These are phyloP conservation scores for Coracopsis vasa DNA, from an alignment of 2,113 vertebrate species.

Conservation along the genomic window DNA sequence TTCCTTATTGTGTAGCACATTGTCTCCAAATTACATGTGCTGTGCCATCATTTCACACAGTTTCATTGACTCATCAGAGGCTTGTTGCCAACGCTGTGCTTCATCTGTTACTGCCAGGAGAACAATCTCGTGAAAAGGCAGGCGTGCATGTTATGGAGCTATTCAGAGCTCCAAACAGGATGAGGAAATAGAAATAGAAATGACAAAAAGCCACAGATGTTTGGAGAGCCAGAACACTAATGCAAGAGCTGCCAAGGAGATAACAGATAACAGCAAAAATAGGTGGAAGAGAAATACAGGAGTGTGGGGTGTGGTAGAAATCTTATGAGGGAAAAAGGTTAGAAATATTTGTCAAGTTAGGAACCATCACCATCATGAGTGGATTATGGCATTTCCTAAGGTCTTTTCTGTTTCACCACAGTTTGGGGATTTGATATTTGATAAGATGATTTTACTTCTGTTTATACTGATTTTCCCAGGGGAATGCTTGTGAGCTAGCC, in stretches of 20 bases:
- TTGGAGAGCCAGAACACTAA: neutral
- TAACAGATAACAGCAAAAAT: neutral
- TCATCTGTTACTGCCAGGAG: neutral
- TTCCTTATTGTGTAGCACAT: neutral
- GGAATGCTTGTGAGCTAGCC: neutral
- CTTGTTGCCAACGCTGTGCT: neutral
- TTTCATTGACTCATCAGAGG: constrained; percentile 17
- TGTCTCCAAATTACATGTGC: neutral
- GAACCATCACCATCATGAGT: neutral
- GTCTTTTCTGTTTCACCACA: neutral
- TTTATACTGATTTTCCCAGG: neutral
- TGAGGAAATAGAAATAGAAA: neutral
- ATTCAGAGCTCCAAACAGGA: neutral
- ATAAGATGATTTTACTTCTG: neutral
- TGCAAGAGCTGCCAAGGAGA: neutral
- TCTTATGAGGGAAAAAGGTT: neutral
- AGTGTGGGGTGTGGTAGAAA: neutral
- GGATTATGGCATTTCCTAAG: neutral
- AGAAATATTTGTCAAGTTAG: neutral
- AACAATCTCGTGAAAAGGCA: neutral
- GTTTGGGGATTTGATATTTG: neutral
- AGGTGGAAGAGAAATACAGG: neutral
- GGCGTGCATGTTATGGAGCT: neutral
- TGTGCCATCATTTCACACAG: neutral
- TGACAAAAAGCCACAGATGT: constrained; percentile 4